phyloP scores from a whole-genome alignment of 2,888 invertebrate genomes.

The Drosophila basisetae region DNA sequence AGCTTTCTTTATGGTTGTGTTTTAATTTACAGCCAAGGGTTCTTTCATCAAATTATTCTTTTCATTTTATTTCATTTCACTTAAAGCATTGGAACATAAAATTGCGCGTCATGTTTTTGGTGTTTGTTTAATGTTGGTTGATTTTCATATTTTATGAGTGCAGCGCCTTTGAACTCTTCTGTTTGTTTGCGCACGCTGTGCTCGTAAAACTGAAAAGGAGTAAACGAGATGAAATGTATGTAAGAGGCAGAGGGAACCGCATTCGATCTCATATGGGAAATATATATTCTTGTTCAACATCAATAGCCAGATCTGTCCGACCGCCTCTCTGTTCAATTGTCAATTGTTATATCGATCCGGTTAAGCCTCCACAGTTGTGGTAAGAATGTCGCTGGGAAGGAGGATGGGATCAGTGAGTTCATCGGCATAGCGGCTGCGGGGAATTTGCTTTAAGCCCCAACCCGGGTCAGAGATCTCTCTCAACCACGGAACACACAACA shows the following conservation, averaged over 20 bases:
- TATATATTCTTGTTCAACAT: neutral
- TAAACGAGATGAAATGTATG: neutral
- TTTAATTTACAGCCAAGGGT: conserved; percentile 10
- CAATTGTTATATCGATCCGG: neutral
- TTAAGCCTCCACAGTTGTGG: neutral
- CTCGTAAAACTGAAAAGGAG: neutral
- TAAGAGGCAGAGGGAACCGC: neutral
- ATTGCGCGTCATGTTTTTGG: conserved; percentile 15
- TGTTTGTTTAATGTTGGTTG: conserved; percentile 14
- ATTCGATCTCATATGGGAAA: neutral
- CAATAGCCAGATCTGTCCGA: neutral
- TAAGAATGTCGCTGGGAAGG: neutral
- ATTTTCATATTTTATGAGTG: conserved; percentile 18
- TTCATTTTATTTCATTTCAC: neutral
- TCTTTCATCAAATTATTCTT: conserved; percentile 2
- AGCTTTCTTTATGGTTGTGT: neutral
- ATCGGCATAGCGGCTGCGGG: neutral
- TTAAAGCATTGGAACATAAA: neutral
- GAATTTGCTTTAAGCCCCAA: neutral
- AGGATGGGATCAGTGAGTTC: neutral
- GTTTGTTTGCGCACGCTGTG: neutral
- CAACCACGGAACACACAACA: neutral
- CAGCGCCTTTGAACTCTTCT: neutral
- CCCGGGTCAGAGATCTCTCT: neutral
- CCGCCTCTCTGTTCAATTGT: neutral